Conservation (phyloP, 2,113 vertebrate genomes). For the Dendropsophus ebraccatus region DNA sequence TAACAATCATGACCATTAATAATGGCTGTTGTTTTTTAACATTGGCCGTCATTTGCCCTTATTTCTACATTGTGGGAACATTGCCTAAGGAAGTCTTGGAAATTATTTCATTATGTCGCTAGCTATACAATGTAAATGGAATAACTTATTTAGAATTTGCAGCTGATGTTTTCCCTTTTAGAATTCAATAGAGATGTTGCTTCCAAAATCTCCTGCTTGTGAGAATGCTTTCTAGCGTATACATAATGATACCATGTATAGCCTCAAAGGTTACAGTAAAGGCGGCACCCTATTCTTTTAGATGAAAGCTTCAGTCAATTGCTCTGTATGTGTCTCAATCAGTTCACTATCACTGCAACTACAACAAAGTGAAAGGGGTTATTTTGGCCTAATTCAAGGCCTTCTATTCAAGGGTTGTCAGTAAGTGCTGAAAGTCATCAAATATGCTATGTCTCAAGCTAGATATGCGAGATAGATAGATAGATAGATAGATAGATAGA, state of each 20-base stretch:
- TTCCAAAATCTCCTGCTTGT: neutral
- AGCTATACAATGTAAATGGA: neutral
- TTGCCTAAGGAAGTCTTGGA: no score
- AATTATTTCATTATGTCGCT: neutral
- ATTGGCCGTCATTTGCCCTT: no score
- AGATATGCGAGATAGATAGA: neutral
- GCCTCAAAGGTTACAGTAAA: constrained; percentile 22
- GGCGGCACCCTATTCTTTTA: constrained; percentile 12
- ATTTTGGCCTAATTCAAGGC: constrained; percentile 7
- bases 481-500: neutral
- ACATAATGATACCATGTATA: constrained; percentile 13
- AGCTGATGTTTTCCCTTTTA: neutral
- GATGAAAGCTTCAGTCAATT: constrained; percentile 14
- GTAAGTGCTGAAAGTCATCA: neutral
- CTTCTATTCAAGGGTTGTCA: neutral
- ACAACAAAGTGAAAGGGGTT: constrained; percentile 18
- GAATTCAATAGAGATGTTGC: neutral
- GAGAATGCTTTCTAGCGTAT: neutral
- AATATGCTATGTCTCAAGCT: neutral
- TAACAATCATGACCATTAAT: no score
- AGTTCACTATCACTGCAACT: neutral
- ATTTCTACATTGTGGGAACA: no score
- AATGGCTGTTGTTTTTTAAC: no score
- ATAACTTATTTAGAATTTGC: neutral
- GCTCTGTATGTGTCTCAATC: constrained; percentile 28